phyloP scores from a whole-genome alignment of 2,113 vertebrate species.

The Phyllostomus hastatus region DNA sequence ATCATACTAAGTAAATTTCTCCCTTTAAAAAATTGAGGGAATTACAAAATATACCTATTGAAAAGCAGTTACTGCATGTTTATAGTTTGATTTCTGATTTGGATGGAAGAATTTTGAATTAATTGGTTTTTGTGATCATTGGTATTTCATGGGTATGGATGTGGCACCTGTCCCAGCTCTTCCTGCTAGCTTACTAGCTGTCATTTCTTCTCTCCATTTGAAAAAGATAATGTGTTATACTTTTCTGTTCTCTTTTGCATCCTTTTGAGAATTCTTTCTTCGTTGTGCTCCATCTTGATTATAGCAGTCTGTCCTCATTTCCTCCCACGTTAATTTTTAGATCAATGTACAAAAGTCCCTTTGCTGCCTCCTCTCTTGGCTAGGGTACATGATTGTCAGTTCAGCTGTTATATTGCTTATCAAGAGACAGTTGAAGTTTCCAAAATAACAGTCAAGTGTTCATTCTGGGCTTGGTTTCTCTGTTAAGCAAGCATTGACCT shows the following conservation, averaged over 20 bases:
- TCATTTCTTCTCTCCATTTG: neutral
- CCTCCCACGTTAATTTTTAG: neutral
- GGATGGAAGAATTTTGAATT: constrained; percentile 9
- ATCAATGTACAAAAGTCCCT: neutral
- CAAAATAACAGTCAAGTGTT: neutral
- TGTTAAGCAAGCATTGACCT: neutral
- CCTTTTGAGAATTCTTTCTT: neutral
- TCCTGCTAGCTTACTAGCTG: neutral
- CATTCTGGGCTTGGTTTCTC: neutral
- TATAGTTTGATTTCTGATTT: constrained; percentile 7
- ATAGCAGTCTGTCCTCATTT: neutral
- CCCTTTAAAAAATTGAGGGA: neutral
- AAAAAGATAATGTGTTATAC: neutral
- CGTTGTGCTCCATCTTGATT: neutral
- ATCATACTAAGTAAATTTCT: neutral
- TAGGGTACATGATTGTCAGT: neutral
- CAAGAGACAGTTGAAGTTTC: neutral
- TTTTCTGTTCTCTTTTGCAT: constrained; percentile 1
- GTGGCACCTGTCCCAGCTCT: constrained; percentile 43
- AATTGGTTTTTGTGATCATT: constrained; percentile 22
- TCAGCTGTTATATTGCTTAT: neutral
- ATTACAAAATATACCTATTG: neutral
- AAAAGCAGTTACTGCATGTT: neutral
- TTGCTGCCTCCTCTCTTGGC: neutral
- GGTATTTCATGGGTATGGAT: constrained; percentile 58